These are phyloP conservation scores for Nymphalis urticae DNA, from an alignment of 2,888 invertebrate species.

Conservation along the genomic window DNA sequence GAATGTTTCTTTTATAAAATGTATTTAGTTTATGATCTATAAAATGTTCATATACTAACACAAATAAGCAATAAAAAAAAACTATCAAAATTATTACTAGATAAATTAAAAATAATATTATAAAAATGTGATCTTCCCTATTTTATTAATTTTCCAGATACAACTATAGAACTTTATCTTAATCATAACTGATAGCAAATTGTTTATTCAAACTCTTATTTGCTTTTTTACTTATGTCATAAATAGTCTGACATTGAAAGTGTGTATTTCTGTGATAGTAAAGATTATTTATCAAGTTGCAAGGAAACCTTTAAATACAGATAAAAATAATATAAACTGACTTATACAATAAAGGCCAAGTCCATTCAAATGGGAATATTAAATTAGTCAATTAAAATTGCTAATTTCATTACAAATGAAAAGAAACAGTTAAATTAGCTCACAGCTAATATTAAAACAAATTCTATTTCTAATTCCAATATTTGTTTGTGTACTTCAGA, in stretches of 20 bases:
- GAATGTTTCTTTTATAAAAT: too few relatives aligned
- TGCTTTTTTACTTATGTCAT: slow-evolving; percentile 10
- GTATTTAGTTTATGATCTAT: too few relatives aligned
- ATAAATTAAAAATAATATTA: background rate
- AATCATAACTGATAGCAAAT: slow-evolving; percentile 38
- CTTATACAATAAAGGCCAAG: background rate
- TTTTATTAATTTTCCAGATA: background rate
- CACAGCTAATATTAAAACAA: too few relatives aligned
- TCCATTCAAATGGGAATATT: too few relatives aligned
- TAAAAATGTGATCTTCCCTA: background rate
- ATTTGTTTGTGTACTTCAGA: slow-evolving; percentile 53
- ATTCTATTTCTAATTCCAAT: too few relatives aligned
- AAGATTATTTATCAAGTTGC: slow-evolving; percentile 13
- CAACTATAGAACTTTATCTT: slow-evolving; percentile 44
- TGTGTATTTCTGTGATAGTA: slow-evolving; percentile 6
- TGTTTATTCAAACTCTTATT: slow-evolving; percentile 40
- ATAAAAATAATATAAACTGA: background rate
- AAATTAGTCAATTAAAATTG: too few relatives aligned
- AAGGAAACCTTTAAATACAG: background rate
- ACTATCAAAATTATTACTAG: too few relatives aligned
- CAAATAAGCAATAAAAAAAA: too few relatives aligned
- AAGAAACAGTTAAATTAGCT: too few relatives aligned
- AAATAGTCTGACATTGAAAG: slow-evolving; percentile 12
- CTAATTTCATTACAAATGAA: too few relatives aligned
- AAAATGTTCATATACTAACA: too few relatives aligned